phyloP scores from a whole-genome alignment of 2,888 invertebrate species.

The Aphodius granarius region DNA sequence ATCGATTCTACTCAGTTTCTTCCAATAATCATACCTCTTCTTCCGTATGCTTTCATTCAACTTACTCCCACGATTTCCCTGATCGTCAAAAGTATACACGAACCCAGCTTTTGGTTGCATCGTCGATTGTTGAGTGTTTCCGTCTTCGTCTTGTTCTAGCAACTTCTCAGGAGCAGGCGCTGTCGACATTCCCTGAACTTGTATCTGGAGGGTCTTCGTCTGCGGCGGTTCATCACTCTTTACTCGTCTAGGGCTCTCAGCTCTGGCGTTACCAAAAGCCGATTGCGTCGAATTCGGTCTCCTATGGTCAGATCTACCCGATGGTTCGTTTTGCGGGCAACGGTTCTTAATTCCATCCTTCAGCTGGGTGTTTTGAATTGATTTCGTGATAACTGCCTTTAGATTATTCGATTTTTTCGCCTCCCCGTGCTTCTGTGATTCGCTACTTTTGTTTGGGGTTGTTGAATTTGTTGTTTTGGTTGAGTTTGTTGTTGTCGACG shows the following conservation, averaged over 20 bases:
- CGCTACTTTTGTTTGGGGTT: too few species aligned
- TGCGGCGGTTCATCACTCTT: neutral
- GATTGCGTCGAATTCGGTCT: neutral
- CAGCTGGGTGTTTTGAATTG: neutral
- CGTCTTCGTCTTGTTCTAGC: neutral
- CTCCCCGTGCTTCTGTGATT: neutral
- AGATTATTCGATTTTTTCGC: neutral
- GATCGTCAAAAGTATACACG: constrained; percentile 6
- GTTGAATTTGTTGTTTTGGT: too few species aligned
- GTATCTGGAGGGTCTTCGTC: neutral
- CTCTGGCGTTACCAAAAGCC: neutral
- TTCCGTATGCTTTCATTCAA: neutral
- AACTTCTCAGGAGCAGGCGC: neutral
- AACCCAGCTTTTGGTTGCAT: neutral
- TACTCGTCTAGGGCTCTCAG: neutral
- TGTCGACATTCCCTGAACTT: neutral
- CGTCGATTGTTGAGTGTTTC: neutral
- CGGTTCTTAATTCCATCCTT: neutral
- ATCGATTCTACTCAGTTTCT: neutral
- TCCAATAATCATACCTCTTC: constrained; percentile 5
- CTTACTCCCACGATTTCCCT: neutral
- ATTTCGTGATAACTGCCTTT: neutral
- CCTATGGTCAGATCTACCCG: neutral
- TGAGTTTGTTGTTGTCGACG: neutral
- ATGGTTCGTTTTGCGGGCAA: neutral